Percentiles rank a stretch among this genome's conserved stretches.
These are phyloP conservation scores for Lordiphosa fenestrarum DNA, from an alignment of 2,888 invertebrate species.

Conservation along the genomic window DNA sequence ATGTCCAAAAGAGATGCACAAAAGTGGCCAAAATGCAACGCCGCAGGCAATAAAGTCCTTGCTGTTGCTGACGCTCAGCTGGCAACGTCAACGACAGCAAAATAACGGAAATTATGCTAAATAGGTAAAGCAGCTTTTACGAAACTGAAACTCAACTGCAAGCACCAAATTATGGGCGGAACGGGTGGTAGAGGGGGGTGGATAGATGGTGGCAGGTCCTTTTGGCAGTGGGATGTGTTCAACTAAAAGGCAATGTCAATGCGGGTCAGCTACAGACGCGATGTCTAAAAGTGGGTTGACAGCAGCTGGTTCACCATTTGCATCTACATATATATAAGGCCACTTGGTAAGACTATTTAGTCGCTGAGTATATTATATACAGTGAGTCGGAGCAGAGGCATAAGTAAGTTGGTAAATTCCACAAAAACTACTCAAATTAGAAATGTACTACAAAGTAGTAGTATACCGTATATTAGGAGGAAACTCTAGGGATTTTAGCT, in stretches of 20 bases:
- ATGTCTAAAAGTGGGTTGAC: slow-evolving; percentile 11
- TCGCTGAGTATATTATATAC: no score
- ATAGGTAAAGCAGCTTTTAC: slow-evolving; percentile 68
- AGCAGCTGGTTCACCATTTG: slow-evolving; percentile 5
- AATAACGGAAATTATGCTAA: slow-evolving; percentile 71
- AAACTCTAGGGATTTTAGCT: no score
- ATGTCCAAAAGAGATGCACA: slow-evolving; percentile 31
- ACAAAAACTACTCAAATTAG: no score
- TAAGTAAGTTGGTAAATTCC: no score
- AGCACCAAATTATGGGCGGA: slow-evolving; percentile 57
- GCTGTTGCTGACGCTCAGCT: slow-evolving; percentile 22
- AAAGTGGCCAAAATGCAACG: slow-evolving; percentile 17
- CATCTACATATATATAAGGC: background rate
- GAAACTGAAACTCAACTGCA: slow-evolving; percentile 65
- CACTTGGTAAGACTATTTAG: no score
- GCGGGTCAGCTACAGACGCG: slow-evolving; percentile 47
- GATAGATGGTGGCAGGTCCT: background rate
- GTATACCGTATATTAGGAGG: no score
- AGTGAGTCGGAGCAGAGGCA: no score
- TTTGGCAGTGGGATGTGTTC: background rate
- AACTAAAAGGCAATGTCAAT: slow-evolving; percentile 53
- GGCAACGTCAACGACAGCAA: slow-evolving; percentile 36
- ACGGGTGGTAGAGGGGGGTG: slow-evolving; percentile 6
- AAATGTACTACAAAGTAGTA: no score
- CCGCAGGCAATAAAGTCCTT: slow-evolving; percentile 18